These are phyloP conservation scores for Phaethon lepturus DNA, from an alignment of 2,113 vertebrate genomes.

Conservation along the genomic window DNA sequence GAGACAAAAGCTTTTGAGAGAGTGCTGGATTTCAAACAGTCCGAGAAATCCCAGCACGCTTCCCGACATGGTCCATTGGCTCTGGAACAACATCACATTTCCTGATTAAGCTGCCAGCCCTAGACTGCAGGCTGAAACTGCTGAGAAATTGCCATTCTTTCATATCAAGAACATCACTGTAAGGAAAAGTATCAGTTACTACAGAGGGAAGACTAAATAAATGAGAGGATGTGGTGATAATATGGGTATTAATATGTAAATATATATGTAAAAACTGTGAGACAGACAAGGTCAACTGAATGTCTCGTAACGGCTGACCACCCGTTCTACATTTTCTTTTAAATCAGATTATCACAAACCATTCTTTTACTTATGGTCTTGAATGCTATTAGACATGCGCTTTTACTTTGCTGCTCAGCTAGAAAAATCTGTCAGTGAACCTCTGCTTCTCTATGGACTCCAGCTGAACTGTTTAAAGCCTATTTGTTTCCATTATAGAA, in stretches of 20 bases:
- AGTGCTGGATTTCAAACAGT: neutral
- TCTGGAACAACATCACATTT: neutral
- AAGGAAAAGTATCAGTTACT: neutral
- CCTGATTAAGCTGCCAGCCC: neutral
- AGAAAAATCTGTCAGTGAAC: neutral
- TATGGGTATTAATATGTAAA: neutral
- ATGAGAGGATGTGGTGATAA: neutral
- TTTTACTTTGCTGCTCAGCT: neutral
- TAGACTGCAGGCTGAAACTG: neutral
- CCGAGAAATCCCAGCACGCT: neutral
- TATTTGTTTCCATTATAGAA: conserved; percentile 1
- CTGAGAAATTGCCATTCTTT: neutral
- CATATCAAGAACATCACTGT: neutral
- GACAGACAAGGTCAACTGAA: neutral
- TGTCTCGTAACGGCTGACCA: neutral
- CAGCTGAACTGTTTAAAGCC: neutral
- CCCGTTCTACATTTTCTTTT: neutral
- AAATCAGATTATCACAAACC: neutral
- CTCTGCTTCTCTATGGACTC: neutral
- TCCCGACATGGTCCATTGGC: neutral
- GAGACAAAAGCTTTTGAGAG: neutral
- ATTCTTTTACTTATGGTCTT: neutral
- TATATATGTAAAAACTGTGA: neutral
- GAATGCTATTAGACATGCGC: neutral
- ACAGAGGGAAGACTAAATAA: neutral